These are phyloP conservation scores for Molossus alvarezi DNA, from an alignment of 2,797 vertebrate genomes.

Conservation along the genomic window DNA sequence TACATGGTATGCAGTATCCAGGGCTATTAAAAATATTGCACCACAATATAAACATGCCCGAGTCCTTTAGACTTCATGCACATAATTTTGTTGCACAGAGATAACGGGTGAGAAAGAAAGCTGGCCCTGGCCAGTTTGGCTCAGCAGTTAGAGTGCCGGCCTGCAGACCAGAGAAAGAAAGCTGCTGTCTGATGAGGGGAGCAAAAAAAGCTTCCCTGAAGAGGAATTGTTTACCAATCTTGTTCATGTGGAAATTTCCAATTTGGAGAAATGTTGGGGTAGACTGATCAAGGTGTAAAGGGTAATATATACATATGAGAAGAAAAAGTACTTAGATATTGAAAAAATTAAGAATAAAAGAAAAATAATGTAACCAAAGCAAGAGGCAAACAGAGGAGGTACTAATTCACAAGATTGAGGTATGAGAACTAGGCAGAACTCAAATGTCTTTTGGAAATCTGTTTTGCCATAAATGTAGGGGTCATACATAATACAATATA, in stretches of 20 bases:
- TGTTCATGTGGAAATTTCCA: not conserved
- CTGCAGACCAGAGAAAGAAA: not conserved
- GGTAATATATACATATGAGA: not conserved
- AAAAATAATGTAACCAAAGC: not conserved
- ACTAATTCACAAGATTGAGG: not conserved
- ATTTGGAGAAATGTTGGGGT: not conserved
- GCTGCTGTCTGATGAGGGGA: not conserved
- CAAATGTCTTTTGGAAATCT: not conserved
- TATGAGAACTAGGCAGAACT: not conserved
- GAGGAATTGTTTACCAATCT: not conserved
- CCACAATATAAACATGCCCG: not conserved
- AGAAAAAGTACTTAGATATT: not conserved
- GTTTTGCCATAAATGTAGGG: not conserved
- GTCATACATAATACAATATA: not conserved
- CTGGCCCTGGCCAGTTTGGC: not conserved
- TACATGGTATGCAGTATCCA: not conserved
- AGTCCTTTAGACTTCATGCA: not conserved
- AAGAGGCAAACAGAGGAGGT: not conserved
- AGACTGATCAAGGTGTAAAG: rapidly evolving
- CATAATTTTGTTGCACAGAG: slow-evolving; percentile 26
- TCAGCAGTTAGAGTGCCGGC: too few species aligned
- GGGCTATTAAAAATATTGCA: not conserved
- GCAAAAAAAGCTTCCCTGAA: not conserved
- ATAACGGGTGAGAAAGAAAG: slow-evolving; percentile 31
- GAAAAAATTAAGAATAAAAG: not conserved